Conservation (phyloP, 1,140 invertebrate genomes). For the Drosophila asahinai region DNA sequence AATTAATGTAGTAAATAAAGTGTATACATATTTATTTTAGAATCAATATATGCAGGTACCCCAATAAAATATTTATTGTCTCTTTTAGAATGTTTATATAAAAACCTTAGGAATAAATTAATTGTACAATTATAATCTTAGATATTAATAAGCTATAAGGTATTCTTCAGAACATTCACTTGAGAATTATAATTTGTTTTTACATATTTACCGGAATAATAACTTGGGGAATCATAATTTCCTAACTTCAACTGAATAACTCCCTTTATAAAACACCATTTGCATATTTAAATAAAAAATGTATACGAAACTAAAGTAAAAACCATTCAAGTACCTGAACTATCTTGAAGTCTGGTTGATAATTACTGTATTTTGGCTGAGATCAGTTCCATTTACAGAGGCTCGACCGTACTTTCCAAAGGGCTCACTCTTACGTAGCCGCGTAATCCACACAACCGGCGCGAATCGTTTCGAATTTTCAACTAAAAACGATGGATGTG, state of each 20-base stretch:
- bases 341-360: background rate
- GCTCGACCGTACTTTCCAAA: constrained; percentile 29
- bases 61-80: too few species aligned
- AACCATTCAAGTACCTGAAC: background rate
- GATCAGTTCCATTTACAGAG: constrained; percentile 9
- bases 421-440: constrained; percentile 19
- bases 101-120: too few species aligned
- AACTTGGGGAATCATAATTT: too few species aligned
- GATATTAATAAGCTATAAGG: too few species aligned
- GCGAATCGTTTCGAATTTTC: constrained; percentile 16
- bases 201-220: background rate
- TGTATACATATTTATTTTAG: too few species aligned
- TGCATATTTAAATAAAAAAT: background rate
- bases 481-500: constrained; percentile 12
- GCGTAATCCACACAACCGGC: constrained; percentile 26
- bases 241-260: too few species aligned
- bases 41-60: too few species aligned
- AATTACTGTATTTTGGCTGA: background rate
- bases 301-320: too few species aligned
- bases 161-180: background rate
- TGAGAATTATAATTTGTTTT: background rate
- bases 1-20: too few species aligned
- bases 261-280: background rate
- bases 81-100: background rate
- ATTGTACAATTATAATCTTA: too few species aligned